These are phyloP conservation scores for Drosophila mayri DNA, from an alignment of 1,140 invertebrate genomes.

Conservation along the genomic window DNA sequence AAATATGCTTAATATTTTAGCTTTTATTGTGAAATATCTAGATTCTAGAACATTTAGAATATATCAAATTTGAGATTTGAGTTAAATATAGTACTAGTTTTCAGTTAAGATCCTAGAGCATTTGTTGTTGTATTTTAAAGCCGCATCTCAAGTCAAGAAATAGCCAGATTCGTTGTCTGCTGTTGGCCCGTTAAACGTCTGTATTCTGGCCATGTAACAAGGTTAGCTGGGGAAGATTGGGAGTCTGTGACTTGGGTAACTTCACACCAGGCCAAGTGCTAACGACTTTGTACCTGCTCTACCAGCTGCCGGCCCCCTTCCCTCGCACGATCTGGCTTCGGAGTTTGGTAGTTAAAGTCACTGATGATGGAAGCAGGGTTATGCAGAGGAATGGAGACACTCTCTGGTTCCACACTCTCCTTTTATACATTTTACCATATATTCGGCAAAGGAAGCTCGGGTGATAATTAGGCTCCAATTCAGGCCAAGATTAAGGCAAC, in stretches of 20 bases:
- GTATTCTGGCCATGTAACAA: conserved; percentile 40
- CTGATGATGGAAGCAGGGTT: neutral
- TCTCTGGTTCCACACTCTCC: neutral
- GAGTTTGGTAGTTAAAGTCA: neutral
- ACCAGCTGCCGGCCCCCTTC: neutral
- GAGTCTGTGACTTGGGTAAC: conserved; percentile 49
- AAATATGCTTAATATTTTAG: too few species aligned
- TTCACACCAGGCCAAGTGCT: conserved; percentile 75
- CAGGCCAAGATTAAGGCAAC: neutral
- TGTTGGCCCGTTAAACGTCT: conserved; percentile 33
- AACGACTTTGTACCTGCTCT: conserved; percentile 76
- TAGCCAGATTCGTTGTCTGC: conserved; percentile 3
- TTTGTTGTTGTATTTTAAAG: too few species aligned
- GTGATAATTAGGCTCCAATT: conserved; percentile 2
- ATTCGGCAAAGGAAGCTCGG: neutral
- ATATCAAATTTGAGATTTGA: too few species aligned
- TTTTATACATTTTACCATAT: conserved; percentile 1
- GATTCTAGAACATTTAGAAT: neutral
- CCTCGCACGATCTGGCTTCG: conserved; percentile 5
- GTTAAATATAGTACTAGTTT: too few species aligned
- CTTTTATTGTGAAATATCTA: too few species aligned
- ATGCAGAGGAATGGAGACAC: conserved; percentile 39
- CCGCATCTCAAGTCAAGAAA: neutral
- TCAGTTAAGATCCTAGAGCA: neutral
- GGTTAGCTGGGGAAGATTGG: conserved; percentile 14